These are phyloP conservation scores for Crocuta crocuta DNA, from an alignment of 2,113 vertebrate species.

Conservation along the genomic window DNA sequence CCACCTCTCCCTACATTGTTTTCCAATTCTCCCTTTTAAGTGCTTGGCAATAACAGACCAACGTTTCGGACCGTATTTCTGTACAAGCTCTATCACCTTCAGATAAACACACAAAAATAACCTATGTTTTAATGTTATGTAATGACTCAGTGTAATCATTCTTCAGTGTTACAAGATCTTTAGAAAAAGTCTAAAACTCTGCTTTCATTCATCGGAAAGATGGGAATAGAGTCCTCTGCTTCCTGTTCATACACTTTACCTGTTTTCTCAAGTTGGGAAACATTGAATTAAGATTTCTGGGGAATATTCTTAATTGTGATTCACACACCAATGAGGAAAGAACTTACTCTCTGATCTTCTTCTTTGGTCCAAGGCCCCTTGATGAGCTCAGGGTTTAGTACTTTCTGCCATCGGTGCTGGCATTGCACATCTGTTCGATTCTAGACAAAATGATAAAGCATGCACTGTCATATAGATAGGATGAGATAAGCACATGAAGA, in stretches of 20 bases:
- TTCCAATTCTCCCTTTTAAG: constrained; percentile 98
- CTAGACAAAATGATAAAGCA: constrained; percentile 85
- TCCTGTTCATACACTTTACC: constrained; percentile 67
- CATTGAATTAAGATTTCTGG: constrained; percentile 29
- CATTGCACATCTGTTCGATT: constrained; percentile 99
- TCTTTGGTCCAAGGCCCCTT: constrained; percentile 99
- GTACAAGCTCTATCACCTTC: constrained; percentile 99
- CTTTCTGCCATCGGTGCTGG: constrained; percentile 99
- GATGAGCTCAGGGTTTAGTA: constrained; percentile 98
- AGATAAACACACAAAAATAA: constrained; percentile 87
- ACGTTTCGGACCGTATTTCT: constrained; percentile 99
- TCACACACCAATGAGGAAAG: background rate
- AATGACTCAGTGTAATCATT: constrained; percentile 75
- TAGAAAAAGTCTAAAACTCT: constrained; percentile 74
- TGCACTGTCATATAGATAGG: background rate
- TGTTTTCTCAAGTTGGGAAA: constrained; percentile 50
- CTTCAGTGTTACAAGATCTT: constrained; percentile 74
- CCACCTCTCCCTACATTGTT: constrained; percentile 99
- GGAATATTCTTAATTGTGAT: constrained; percentile 41
- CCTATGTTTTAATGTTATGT: constrained; percentile 83
- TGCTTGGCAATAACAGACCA: constrained; percentile 99
- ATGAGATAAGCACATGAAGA: background rate
- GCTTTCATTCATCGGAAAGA: constrained; percentile 61
- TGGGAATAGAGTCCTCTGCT: constrained; percentile 27
- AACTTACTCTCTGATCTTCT: constrained; percentile 97